Base-by-base conservation (phyloP, 2,888 invertebrate genomes). In the Dendrolimus pini region DNA sequence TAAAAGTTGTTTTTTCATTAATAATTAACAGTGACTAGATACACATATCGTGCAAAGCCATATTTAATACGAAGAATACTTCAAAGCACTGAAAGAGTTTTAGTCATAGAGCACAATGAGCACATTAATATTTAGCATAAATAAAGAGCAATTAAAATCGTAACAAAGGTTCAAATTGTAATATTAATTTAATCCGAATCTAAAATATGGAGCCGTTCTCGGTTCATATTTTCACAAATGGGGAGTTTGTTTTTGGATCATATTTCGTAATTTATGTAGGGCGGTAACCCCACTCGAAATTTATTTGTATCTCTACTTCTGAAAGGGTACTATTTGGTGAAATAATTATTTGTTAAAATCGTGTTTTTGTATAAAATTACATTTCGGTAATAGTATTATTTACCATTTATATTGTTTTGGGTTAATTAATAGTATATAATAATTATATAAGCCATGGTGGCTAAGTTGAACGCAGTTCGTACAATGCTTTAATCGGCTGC, bases 261-360 rank as follows among this genome's bases (percentile, higher is more conserved):
- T 61, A 65, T 60, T 65, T 62, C 62, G 63, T 66, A 67, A 70
- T 70, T 70, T 67, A 68, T 67, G 62, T 68, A 64, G 62, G 62
- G 57, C 55, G 59, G 57, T 69, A 67, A 68, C 67, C 62, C 66
- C 52, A 9, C 58, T 56, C 13, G 42, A 14, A 13, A 58, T 9
- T 47, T 47, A 47, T 47, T 47, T 47, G 9, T 47, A 47, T 47
- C 47, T 47, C 9, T 47, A 12, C 30, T 30, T 30, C 2, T 2
- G 47, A 54, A 55, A 53, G 55, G 57, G 52, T 52, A 30, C 6
- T 30, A 30, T 59, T 62, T 56, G 63, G 56, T 56, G 13, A 53
- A n/a, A 41, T 41, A n/a, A 41, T 41, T 53, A 8, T 2, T 41
- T 53, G n/a, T 58, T 53, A 41, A 13, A 52, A 12, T 47, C 12